These are phyloP conservation scores for Podabrus alpinus DNA, from an alignment of 2,888 invertebrate genomes.

Conservation along the genomic window DNA sequence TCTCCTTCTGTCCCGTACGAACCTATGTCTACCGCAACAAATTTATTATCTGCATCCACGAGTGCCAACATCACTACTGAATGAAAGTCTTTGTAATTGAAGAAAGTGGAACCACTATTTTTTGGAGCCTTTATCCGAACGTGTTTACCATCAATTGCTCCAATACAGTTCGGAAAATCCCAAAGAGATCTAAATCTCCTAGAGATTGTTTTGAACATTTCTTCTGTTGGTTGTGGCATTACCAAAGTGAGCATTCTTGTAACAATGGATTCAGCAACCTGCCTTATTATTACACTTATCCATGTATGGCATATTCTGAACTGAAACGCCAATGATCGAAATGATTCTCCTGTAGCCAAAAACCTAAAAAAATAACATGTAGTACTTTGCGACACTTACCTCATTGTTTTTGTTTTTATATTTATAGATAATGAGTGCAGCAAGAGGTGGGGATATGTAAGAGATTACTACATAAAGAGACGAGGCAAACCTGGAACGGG, in stretches of 20 bases:
- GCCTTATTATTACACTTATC: neutral
- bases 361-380: too few species aligned
- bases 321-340: neutral
- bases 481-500: slow-evolving; percentile 41
- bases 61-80: slow-evolving; percentile 39
- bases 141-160: slow-evolving; percentile 38
- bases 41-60: slow-evolving; percentile 41
- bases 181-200: slow-evolving; percentile 25
- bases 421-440: too few species aligned
- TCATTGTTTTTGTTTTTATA: too few species aligned
- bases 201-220: slow-evolving; percentile 31
- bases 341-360: too few species aligned
- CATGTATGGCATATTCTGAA: neutral
- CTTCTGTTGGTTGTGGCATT: slow-evolving; percentile 31
- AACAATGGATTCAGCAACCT: neutral
- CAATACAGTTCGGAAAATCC: slow-evolving; percentile 33
- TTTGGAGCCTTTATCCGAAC: slow-evolving; percentile 33
- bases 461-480: slow-evolving; percentile 46
- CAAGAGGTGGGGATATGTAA: too few species aligned
- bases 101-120: slow-evolving; percentile 35
- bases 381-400: too few species aligned
- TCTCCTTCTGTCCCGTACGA: slow-evolving; percentile 41
- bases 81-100: slow-evolving; percentile 33
- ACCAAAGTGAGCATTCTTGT: too few species aligned
- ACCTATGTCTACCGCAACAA: slow-evolving; percentile 41